These are phyloP conservation scores for Melanogrammus aeglefinus DNA, from an alignment of 2,797 vertebrate species.

Conservation along the genomic window DNA sequence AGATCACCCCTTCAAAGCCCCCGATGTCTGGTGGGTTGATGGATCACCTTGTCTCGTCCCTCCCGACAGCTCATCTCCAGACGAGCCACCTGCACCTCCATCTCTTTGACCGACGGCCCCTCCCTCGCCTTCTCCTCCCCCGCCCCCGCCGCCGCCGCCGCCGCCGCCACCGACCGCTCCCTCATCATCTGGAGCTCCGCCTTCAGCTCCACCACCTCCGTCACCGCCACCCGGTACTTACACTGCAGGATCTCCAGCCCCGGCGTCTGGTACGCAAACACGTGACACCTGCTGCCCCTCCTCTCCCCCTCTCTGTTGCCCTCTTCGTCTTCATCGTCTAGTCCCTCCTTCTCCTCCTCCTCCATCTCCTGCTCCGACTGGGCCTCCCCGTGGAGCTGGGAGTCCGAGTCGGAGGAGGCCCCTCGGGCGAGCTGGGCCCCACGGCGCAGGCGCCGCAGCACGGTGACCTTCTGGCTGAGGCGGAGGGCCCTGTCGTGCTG, in stretches of 20 bases:
- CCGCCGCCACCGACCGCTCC: slow-evolving; percentile 83
- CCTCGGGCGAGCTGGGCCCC: slow-evolving; percentile 59
- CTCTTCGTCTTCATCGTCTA: slow-evolving; percentile 66
- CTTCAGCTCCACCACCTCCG: slow-evolving; percentile 92
- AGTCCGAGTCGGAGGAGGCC: slow-evolving; percentile 21
- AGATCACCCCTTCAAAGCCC: neutral
- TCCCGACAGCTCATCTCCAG: slow-evolving; percentile 84
- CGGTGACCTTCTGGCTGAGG: slow-evolving; percentile 81
- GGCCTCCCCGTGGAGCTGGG: slow-evolving; percentile 27
- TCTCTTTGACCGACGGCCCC: slow-evolving; percentile 74
- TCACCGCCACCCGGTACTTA: slow-evolving; percentile 93
- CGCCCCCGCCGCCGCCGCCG: slow-evolving; percentile 80
- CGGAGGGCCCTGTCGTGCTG: slow-evolving; percentile 84
- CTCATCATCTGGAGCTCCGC: slow-evolving; percentile 87
- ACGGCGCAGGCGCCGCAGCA: slow-evolving; percentile 77
- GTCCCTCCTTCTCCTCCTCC: slow-evolving; percentile 64
- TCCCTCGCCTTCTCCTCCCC: slow-evolving; percentile 75
- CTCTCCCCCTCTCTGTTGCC: slow-evolving; percentile 33
- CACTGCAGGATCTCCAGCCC: slow-evolving; percentile 91
- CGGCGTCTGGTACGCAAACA: slow-evolving; percentile 76
- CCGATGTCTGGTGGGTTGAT: neutral
- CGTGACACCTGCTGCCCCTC: slow-evolving; percentile 36
- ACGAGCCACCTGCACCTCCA: slow-evolving; percentile 79
- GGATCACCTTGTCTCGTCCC: slow-evolving; percentile 77
- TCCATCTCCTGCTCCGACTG: slow-evolving; percentile 63